A percentile compares a stretch with the other conserved stretches of the same genome.
phyloP scores from a whole-genome alignment of 2,888 invertebrate genomes.

The Heteropelma amictum region DNA sequence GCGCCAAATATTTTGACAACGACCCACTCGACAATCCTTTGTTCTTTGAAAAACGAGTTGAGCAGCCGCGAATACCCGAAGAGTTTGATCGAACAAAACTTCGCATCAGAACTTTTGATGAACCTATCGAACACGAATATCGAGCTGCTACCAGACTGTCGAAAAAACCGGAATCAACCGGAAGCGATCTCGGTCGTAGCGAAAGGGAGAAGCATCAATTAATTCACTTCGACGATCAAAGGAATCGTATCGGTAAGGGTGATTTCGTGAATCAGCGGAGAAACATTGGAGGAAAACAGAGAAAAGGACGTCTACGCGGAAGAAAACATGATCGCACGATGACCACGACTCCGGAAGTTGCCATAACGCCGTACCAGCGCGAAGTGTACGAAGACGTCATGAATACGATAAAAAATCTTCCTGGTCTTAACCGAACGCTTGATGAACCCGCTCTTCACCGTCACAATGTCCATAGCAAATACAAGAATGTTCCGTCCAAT shows the following conservation, averaged over 20 bases:
- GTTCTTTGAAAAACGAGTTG: slow-evolving; percentile 79
- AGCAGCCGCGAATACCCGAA: slow-evolving; percentile 64
- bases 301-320: not conserved
- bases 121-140: slow-evolving; percentile 62
- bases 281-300: not conserved
- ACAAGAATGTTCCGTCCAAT: not conserved
- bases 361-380: slow-evolving; percentile 66
- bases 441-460: slow-evolving; percentile 4
- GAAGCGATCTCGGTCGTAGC: not conserved
- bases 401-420: slow-evolving; percentile 71
- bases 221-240: slow-evolving; percentile 1
- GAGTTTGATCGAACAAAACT: slow-evolving; percentile 66
- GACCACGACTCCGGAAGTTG: slow-evolving; percentile 44
- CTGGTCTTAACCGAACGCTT: slow-evolving; percentile 53
- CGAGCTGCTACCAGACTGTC: slow-evolving; percentile 62
- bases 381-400: slow-evolving; percentile 75
- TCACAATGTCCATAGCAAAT: not conserved
- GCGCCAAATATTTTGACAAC: slow-evolving; percentile 86
- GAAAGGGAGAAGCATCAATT: slow-evolving; percentile 19
- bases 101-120: slow-evolving; percentile 63
- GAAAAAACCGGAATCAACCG: slow-evolving; percentile 65
- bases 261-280: not conserved
- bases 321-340: slow-evolving; percentile 38
- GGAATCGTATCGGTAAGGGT: not conserved
- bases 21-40: slow-evolving; percentile 88